Evolutionary conservation across 2,797 vertebrate genomes (phyloP).

Genomic region (Hoplostethus mediterraneus): DNA sequence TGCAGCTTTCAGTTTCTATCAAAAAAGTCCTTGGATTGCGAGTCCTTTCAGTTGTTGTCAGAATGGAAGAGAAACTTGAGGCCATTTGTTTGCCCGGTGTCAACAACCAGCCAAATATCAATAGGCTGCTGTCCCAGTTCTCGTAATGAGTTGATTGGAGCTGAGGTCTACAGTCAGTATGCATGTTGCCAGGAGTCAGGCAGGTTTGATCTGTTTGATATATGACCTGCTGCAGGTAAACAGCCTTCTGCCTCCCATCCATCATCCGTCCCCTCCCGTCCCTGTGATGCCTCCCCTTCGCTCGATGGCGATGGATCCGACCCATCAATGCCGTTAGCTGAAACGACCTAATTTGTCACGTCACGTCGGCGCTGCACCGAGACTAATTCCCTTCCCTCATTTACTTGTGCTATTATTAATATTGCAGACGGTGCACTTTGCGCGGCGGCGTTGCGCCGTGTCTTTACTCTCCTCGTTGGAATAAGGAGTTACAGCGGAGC

Average conservation of each 20-base stretch:
- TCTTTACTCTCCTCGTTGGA: slow-evolving; percentile 56
- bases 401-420: slow-evolving; percentile 81
- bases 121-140: slow-evolving; percentile 8
- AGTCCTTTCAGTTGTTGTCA: neutral
- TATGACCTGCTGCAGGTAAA: slow-evolving; percentile 40
- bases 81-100: neutral
- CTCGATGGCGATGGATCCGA: slow-evolving; percentile 13
- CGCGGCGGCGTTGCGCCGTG: slow-evolving; percentile 36
- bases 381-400: slow-evolving; percentile 80
- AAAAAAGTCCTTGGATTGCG: no score
- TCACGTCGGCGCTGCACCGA: slow-evolving; percentile 60
- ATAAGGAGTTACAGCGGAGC: slow-evolving; percentile 53
- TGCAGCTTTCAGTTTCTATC: no score
- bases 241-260: slow-evolving; percentile 22
- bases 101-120: neutral
- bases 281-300: slow-evolving; percentile 35
- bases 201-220: slow-evolving; percentile 10
- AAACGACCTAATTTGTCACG: slow-evolving; percentile 78
- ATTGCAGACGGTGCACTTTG: slow-evolving; percentile 71
- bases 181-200: neutral
- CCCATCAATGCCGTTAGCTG: slow-evolving; percentile 42
- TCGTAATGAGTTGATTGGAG: neutral
- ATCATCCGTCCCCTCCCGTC: neutral
- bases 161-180: neutral
- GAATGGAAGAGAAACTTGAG: neutral